Conservation (phyloP, 2,113 vertebrate species). For the Aplodontia rufa region DNA sequence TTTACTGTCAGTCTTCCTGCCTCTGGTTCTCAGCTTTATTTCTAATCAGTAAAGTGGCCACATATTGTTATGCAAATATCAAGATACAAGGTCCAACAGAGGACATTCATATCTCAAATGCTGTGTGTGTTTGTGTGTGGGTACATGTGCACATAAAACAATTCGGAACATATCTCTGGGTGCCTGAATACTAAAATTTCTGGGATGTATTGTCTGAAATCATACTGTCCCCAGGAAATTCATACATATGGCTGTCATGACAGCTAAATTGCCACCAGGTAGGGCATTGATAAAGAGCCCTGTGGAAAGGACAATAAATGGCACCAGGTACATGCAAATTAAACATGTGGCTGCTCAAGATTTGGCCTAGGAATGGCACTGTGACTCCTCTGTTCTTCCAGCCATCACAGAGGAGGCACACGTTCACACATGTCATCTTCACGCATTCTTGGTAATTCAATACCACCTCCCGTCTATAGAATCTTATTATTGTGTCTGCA, state of each 20-base stretch:
- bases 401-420: neutral
- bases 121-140: neutral
- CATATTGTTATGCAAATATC: neutral
- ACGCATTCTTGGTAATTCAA: constrained; percentile 64
- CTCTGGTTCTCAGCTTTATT: neutral
- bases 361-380: neutral
- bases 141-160: neutral
- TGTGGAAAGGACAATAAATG: constrained; percentile 72
- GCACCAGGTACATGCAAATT: constrained; percentile 55
- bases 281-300: neutral
- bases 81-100: neutral
- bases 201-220: neutral
- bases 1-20: neutral
- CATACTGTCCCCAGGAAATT: neutral
- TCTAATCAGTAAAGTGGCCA: neutral
- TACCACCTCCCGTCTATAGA: neutral
- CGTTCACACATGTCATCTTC: neutral
- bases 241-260: neutral
- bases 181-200: neutral
- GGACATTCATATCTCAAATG: neutral
- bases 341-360: neutral
- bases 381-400: neutral
- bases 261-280: neutral
- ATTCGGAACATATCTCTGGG: neutral
- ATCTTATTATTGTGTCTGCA: neutral